Percentiles rank a stretch among this genome's conserved stretches.
Conservation (phyloP, 2,113 vertebrate genomes). For the Chlorodrepanis virens region DNA sequence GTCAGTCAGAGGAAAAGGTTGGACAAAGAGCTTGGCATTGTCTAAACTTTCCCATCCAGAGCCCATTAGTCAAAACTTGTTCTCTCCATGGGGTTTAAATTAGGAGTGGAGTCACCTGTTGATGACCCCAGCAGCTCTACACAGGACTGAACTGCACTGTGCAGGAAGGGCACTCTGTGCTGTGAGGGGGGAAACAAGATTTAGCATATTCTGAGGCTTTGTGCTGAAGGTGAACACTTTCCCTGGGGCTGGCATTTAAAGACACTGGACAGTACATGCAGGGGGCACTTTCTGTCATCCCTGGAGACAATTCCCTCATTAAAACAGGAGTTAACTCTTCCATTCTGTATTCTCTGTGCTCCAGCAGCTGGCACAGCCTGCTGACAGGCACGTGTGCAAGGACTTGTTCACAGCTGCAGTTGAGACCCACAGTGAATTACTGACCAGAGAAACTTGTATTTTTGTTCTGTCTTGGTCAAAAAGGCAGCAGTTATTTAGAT, state of each 20-base stretch:
- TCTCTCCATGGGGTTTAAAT: conserved; percentile 4
- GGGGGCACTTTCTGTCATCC: background rate
- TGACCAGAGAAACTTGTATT: background rate
- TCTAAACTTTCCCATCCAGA: background rate
- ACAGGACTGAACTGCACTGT: background rate
- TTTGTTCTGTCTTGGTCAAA: background rate
- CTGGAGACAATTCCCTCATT: background rate
- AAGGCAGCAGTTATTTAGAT: background rate
- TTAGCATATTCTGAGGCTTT: background rate
- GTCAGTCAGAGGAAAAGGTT: background rate
- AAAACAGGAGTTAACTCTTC: background rate
- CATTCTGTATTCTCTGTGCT: background rate
- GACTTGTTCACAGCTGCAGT: background rate
- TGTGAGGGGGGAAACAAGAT: background rate
- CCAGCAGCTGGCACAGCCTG: background rate
- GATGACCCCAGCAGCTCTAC: background rate
- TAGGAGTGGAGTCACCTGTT: conserved; percentile 17
- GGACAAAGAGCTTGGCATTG: conserved; percentile 4
- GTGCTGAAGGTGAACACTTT: background rate
- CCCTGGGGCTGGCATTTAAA: background rate
- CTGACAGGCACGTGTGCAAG: background rate
- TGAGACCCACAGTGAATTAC: background rate
- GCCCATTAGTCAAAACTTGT: conserved; percentile 15
- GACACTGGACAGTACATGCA: background rate
- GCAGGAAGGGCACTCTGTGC: background rate